Conservation (phyloP, 2,113 vertebrate genomes). For the Proteles cristata region DNA sequence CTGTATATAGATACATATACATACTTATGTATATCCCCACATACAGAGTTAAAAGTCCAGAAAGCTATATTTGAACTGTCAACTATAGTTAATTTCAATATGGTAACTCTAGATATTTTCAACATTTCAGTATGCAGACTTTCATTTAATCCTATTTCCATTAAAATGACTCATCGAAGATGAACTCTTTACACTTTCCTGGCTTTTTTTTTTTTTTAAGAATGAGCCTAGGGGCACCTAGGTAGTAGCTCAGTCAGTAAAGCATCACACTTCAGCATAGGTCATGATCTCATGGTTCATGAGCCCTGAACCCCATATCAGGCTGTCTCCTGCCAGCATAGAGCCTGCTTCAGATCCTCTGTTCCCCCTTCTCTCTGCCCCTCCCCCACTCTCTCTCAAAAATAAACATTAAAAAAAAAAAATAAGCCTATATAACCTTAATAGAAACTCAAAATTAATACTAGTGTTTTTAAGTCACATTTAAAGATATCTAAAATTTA, state of each 20-base stretch:
- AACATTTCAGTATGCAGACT: background rate
- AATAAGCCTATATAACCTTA: background rate
- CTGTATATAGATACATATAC: background rate
- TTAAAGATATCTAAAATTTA: background rate
- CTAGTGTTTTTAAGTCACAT: background rate
- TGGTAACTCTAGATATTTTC: background rate
- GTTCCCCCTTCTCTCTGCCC: too few species aligned
- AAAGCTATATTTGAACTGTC: background rate
- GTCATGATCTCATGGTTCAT: too few species aligned
- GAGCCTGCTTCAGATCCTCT: too few species aligned
- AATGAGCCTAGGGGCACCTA: background rate
- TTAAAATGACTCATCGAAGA: background rate
- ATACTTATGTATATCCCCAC: background rate
- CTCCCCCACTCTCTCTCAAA: too few species aligned
- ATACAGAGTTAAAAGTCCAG: background rate
- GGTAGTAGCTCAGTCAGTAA: too few species aligned
- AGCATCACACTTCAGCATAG: too few species aligned
- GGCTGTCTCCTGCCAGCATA: too few species aligned
- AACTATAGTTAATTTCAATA: background rate
- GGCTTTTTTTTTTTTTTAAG: background rate
- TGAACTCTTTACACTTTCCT: background rate
- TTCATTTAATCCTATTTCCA: background rate
- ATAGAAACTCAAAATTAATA: background rate
- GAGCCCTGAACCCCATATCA: too few species aligned
- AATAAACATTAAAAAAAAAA: too few species aligned